These are phyloP conservation scores for Drosophila navojoa DNA, from an alignment of 1,140 invertebrate species.

Conservation along the genomic window DNA sequence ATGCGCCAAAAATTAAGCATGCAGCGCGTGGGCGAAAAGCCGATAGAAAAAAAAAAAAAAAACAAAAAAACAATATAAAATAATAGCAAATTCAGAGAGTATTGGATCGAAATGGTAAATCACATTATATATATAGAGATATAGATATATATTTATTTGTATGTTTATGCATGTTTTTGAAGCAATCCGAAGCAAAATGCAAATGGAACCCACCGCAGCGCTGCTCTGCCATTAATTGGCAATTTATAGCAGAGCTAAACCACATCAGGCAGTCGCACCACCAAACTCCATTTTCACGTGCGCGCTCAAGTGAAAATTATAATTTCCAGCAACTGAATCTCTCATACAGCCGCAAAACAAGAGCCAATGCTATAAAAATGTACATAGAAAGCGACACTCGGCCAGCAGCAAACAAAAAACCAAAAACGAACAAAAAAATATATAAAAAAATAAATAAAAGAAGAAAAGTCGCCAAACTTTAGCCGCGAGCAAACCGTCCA, in stretches of 20 bases:
- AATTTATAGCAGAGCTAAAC: conserved; percentile 68
- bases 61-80: conserved; percentile 36
- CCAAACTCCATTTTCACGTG: conserved; percentile 53
- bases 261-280: conserved; percentile 24
- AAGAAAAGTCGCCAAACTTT: conserved; percentile 71
- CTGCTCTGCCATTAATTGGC: conserved; percentile 70
- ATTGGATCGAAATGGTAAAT: conserved; percentile 30
- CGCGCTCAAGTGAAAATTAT: conserved; percentile 80
- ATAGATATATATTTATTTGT: neutral
- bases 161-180: conserved; percentile 21
- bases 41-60: conserved; percentile 35
- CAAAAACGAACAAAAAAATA: conserved; percentile 20
- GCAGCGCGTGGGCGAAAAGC: conserved; percentile 26
- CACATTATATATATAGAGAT: conserved; percentile 13
- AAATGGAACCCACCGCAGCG: conserved; percentile 63
- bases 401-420: conserved; percentile 17
- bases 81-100: conserved; percentile 14
- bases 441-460: conserved; percentile 1
- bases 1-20: conserved; percentile 51
- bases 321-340: conserved; percentile 74
- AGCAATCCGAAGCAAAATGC: conserved; percentile 57
- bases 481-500: conserved; percentile 63
- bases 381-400: conserved; percentile 54
- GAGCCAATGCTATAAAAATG: conserved; percentile 68
- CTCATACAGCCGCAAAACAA: conserved; percentile 45